Evolutionary conservation across 2,113 vertebrate species (phyloP).

Genomic region (Scalopus aquaticus): DNA sequence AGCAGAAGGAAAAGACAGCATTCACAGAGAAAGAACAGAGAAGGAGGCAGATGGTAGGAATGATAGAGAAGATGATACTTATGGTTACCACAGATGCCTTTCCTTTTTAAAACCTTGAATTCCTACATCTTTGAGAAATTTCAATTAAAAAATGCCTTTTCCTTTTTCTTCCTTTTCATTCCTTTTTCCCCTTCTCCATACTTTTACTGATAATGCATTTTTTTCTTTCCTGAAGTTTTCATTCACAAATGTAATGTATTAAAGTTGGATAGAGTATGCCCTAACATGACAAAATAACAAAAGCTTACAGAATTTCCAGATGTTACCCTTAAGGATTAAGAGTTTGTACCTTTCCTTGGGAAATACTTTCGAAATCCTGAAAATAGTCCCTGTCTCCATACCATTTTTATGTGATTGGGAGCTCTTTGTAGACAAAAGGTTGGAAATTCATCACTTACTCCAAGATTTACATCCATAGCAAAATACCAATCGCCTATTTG

Average conservation of each 20-base stretch:
- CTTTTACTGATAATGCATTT: neutral
- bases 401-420: neutral
- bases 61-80: neutral
- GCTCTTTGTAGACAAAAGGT: neutral
- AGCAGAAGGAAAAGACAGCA: neutral
- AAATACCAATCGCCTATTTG: neutral
- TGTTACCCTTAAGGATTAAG: neutral
- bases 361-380: neutral
- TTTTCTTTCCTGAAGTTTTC: neutral
- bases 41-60: conserved; percentile 29
- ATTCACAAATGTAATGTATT: neutral
- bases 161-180: neutral
- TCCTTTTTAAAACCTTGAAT: conserved; percentile 23
- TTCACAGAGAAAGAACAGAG: neutral
- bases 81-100: conserved; percentile 45
- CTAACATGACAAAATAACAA: neutral
- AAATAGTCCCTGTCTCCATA: rapidly evolving
- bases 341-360: neutral
- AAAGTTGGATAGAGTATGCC: neutral
- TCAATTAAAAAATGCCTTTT: neutral
- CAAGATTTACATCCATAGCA: conserved; percentile 5
- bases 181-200: neutral
- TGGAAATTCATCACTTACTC: neutral
- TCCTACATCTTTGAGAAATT: neutral
- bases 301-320: neutral